Percentiles rank a stretch among this genome's conserved stretches.
Conservation (phyloP, 2,888 invertebrate species). For the Camponotus fellah region DNA sequence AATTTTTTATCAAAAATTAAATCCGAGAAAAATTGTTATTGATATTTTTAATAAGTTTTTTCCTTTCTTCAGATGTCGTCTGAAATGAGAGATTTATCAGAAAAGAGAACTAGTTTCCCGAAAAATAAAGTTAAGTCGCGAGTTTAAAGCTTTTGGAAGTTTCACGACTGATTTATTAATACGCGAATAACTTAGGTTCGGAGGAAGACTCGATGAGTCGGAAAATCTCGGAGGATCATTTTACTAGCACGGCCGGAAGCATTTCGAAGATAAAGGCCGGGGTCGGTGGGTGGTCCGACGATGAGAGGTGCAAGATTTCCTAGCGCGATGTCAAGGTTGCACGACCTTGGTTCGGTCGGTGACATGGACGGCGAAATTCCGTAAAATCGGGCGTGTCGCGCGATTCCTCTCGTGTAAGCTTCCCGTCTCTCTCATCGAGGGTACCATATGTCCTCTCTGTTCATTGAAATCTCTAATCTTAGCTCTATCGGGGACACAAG, state of each 20-base stretch:
- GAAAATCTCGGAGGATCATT: conserved; percentile 23
- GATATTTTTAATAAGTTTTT: not conserved
- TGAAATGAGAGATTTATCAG: not conserved
- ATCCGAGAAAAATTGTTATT: not conserved
- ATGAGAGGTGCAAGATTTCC: conserved; percentile 67
- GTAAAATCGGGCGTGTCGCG: conserved; percentile 59
- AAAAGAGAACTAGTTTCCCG: not conserved
- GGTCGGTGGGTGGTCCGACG: conserved; percentile 48
- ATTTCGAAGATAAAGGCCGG: conserved; percentile 51
- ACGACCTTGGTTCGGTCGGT: conserved; percentile 71
- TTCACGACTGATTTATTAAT: conserved; percentile 1
- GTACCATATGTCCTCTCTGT: not conserved
- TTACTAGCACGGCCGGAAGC: conserved; percentile 50
- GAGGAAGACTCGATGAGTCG: conserved; percentile 3
- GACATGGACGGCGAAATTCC: conserved; percentile 60
- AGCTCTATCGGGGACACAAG: not conserved
- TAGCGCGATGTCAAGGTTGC: conserved; percentile 73
- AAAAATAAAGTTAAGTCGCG: not conserved
- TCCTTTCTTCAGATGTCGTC: not conserved
- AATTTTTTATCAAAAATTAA: conserved; percentile 9
- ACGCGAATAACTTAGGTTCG: not conserved
- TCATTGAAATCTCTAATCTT: conserved; percentile 4
- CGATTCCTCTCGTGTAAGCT: not conserved
- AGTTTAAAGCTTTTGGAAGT: conserved; percentile 8
- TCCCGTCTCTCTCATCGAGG: not conserved